These are phyloP conservation scores for Diorhabda elongata DNA, from an alignment of 1,140 invertebrate genomes.

Conservation along the genomic window DNA sequence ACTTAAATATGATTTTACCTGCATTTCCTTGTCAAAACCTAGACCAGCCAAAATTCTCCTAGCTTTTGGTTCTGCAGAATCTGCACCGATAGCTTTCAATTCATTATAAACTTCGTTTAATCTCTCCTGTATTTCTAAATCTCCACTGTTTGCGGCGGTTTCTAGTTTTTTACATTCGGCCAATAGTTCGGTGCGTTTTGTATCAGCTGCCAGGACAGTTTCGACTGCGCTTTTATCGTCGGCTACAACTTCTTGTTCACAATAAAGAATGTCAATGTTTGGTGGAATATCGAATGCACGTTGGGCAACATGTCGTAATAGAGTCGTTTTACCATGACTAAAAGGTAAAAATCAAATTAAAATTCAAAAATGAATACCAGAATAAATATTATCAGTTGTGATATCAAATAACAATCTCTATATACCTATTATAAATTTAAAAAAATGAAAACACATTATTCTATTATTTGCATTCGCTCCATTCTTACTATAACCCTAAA, in stretches of 20 bases:
- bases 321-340: constrained; percentile 97
- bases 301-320: constrained; percentile 88
- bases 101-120: constrained; percentile 94
- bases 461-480: too few species aligned
- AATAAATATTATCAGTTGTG: too few species aligned
- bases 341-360: constrained; percentile 25
- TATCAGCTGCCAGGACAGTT: constrained; percentile 88
- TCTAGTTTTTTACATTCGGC: constrained; percentile 82
- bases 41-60: constrained; percentile 94
- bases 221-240: constrained; percentile 90
- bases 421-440: too few species aligned
- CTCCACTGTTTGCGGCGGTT: constrained; percentile 66
- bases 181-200: constrained; percentile 77
- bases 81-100: constrained; percentile 91
- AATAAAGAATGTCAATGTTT: constrained; percentile 95
- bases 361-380: too few species aligned
- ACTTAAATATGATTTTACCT: constrained; percentile 46
- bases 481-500: not conserved
- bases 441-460: too few species aligned
- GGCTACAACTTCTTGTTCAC: constrained; percentile 97
- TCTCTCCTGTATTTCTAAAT: constrained; percentile 67
- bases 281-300: constrained; percentile 89
- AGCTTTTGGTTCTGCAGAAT: constrained; percentile 93
- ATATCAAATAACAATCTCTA: too few species aligned
- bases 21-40: constrained; percentile 93